These are phyloP conservation scores for Caenorhabditis becei DNA, from an alignment of 2,888 invertebrate species.

Conservation along the genomic window DNA sequence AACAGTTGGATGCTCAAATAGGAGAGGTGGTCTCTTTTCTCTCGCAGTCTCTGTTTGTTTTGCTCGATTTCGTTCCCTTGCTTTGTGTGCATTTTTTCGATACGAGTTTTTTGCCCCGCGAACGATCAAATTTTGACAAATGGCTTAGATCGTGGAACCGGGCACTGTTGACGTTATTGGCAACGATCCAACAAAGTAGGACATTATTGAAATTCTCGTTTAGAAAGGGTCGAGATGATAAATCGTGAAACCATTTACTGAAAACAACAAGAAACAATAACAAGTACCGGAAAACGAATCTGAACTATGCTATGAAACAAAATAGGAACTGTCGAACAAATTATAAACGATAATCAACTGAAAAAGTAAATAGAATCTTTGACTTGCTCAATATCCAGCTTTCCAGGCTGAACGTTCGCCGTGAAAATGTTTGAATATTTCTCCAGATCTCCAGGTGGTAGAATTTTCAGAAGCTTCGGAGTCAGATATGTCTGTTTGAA, in stretches of 20 bases:
- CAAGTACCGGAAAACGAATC: conserved; percentile 11
- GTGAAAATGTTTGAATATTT: conserved; percentile 57
- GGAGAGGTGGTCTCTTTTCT: conserved; percentile 13
- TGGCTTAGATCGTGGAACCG: conserved; percentile 8
- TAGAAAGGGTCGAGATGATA: too few species aligned
- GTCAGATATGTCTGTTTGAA: conserved; percentile 61
- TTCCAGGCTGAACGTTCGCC: conserved; percentile 79
- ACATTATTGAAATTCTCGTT: too few species aligned
- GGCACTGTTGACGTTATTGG: neutral
- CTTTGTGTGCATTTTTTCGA: conserved; percentile 18
- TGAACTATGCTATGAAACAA: neutral
- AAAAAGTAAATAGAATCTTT: conserved; percentile 84
- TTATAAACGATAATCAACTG: conserved; percentile 76
- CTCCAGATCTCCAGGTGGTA: conserved; percentile 40
- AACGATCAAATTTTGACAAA: conserved; percentile 58
- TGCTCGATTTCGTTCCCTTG: conserved; percentile 48
- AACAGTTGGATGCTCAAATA: conserved; percentile 59
- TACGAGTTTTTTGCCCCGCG: conserved; percentile 37
- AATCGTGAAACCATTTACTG: neutral
- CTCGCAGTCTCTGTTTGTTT: conserved; percentile 39
- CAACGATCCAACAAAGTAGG: neutral
- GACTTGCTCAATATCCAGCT: conserved; percentile 83
- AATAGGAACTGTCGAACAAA: neutral
- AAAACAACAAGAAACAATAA: neutral
- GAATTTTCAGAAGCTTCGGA: conserved; percentile 34